These are phyloP conservation scores for Pemphigus obesinymphae DNA, from an alignment of 1,140 invertebrate genomes.

Conservation along the genomic window DNA sequence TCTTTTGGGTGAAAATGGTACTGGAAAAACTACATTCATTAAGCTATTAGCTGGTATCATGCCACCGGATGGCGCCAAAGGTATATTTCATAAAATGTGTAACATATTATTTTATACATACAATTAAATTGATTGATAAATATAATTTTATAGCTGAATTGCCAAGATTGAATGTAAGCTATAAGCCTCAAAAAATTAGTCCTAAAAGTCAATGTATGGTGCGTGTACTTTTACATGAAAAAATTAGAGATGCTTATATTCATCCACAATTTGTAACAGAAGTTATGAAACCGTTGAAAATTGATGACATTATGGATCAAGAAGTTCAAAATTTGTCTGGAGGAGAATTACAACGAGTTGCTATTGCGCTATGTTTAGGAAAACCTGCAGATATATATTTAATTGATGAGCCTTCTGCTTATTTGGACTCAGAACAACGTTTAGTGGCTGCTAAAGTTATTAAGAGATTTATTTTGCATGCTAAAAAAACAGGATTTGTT, in stretches of 20 bases:
- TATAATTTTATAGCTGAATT: slow-evolving; percentile 60
- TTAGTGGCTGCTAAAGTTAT: slow-evolving; percentile 98
- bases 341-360: slow-evolving; percentile 97
- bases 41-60: slow-evolving; percentile 95
- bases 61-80: slow-evolving; percentile 77
- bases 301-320: slow-evolving; percentile 97
- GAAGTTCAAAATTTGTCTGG: slow-evolving; percentile 98
- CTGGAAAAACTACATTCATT: slow-evolving; percentile 99
- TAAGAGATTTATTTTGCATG: slow-evolving; percentile 95
- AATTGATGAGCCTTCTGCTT: slow-evolving; percentile 98
- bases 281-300: slow-evolving; percentile 97
- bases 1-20: slow-evolving; percentile 97
- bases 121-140: neutral
- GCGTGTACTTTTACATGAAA: slow-evolving; percentile 85
- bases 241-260: slow-evolving; percentile 93
- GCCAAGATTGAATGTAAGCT: slow-evolving; percentile 94
- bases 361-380: slow-evolving; percentile 90
- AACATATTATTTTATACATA: neutral
- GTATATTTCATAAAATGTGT: neutral
- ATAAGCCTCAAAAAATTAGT: slow-evolving; percentile 99
- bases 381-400: slow-evolving; percentile 99
- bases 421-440: slow-evolving; percentile 99
- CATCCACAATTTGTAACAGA: slow-evolving; percentile 99
- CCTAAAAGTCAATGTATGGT: slow-evolving; percentile 92
- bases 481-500: slow-evolving; percentile 98